These are phyloP conservation scores for Athalia rosae DNA, from an alignment of 2,888 invertebrate species.

Conservation along the genomic window DNA sequence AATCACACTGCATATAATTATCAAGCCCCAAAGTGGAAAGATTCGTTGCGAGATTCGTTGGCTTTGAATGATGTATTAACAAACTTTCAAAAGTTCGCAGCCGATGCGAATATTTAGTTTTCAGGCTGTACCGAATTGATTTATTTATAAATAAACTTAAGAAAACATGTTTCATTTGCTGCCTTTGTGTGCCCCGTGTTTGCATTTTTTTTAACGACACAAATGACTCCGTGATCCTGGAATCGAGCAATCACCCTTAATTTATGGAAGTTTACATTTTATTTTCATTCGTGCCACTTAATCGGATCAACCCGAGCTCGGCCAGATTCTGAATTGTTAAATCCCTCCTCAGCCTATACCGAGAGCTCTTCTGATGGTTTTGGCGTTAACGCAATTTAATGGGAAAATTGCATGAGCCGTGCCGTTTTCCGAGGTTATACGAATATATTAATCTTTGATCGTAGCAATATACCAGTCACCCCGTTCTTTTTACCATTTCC, in stretches of 20 bases:
- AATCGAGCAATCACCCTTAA: conserved; percentile 14
- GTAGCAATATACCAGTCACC: background rate
- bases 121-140: too few species aligned
- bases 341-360: background rate
- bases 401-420: conserved; percentile 28
- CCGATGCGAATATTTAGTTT: too few species aligned
- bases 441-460: conserved; percentile 8
- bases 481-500: background rate
- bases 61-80: too few species aligned
- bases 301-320: background rate
- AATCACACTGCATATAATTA: background rate
- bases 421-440: conserved; percentile 12
- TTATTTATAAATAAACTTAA: too few species aligned
- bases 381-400: conserved; percentile 10
- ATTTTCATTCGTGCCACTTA: conserved; percentile 17
- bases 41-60: too few species aligned
- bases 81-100: too few species aligned
- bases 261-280: conserved; percentile 15
- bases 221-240: conserved; percentile 8
- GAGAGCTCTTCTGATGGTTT: conserved; percentile 8
- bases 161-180: background rate
- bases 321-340: conserved; percentile 12
- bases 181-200: background rate
- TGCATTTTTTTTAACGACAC: background rate
- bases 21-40: too few species aligned